A percentile compares a stretch with the other conserved stretches of the same genome.
These are phyloP conservation scores for Leptinotarsa undecemlineata DNA, from an alignment of 1,140 invertebrate species.

Conservation along the genomic window DNA sequence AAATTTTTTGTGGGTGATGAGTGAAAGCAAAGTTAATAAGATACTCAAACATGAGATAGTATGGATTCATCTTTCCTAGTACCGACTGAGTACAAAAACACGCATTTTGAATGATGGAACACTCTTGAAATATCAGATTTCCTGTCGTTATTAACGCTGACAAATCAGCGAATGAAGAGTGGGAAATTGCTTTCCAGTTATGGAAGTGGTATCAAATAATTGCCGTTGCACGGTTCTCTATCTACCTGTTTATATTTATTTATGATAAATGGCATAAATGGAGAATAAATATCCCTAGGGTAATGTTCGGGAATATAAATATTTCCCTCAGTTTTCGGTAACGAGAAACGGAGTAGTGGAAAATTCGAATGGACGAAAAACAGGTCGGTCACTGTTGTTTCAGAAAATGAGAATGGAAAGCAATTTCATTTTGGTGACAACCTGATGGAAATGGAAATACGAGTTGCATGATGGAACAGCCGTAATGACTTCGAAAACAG, in stretches of 20 bases:
- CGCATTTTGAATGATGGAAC: neutral
- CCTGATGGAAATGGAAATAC: neutral
- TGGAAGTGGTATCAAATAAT: neutral
- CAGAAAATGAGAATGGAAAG: slow-evolving; percentile 3
- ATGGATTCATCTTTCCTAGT: no score
- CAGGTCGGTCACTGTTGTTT: slow-evolving; percentile 5
- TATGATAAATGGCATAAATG: neutral
- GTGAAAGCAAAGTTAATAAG: no score
- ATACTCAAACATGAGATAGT: no score
- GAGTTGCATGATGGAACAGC: neutral
- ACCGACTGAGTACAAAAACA: no score
- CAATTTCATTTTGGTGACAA: slow-evolving; percentile 2
- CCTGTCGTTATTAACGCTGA: neutral
- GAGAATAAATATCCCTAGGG: neutral
- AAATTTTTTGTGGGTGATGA: no score
- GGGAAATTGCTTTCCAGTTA: neutral
- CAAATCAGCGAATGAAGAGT: neutral
- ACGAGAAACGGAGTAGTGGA: slow-evolving; percentile 4
- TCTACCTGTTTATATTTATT: neutral
- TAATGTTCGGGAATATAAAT: neutral
- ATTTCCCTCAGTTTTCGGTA: neutral
- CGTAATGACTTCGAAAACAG: neutral
- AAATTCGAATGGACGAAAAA: neutral
- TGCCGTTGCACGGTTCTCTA: neutral
- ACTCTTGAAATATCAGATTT: neutral